These are phyloP conservation scores for Brotula barbata DNA, from an alignment of 2,797 vertebrate species.

Conservation along the genomic window DNA sequence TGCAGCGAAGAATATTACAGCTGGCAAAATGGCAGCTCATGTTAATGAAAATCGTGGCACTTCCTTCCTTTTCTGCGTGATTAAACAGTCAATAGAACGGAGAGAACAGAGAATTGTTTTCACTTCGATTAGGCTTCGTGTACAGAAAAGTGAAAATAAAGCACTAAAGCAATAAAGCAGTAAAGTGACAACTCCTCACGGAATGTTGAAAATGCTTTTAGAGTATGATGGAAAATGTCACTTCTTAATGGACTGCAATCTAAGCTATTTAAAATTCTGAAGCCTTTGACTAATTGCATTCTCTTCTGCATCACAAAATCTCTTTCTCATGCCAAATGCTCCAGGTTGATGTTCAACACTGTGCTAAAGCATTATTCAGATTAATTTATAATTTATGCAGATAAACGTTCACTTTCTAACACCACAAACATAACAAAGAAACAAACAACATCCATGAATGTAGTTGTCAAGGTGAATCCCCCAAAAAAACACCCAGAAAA, in stretches of 20 bases:
- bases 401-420: not conserved
- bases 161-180: too few species aligned
- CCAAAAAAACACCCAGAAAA: constrained; percentile 25
- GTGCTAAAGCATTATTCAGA: not conserved
- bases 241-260: constrained; percentile 57
- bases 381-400: constrained; percentile 3
- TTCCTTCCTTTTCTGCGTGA: constrained; percentile 55
- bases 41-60: constrained; percentile 22
- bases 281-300: constrained; percentile 46
- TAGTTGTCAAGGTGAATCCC: constrained; percentile 3
- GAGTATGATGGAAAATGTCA: constrained; percentile 40
- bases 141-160: constrained; percentile 35
- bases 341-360: constrained; percentile 26
- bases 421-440: not conserved
- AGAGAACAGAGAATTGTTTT: constrained; percentile 47
- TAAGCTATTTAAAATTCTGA: constrained; percentile 51
- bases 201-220: constrained; percentile 50
- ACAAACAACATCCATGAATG: not conserved
- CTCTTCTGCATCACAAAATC: constrained; percentile 32
- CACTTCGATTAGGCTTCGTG: constrained; percentile 3
- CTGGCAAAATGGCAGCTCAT: constrained; percentile 21
- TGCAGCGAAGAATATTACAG: constrained; percentile 14
- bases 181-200: constrained; percentile 37
- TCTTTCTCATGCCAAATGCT: constrained; percentile 52
- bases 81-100: constrained; percentile 32